Evolutionary conservation across 1,140 invertebrate species (phyloP), one percentile per base, ranked within the genome.

Genomic region (Danaus plexippus): DNA sequence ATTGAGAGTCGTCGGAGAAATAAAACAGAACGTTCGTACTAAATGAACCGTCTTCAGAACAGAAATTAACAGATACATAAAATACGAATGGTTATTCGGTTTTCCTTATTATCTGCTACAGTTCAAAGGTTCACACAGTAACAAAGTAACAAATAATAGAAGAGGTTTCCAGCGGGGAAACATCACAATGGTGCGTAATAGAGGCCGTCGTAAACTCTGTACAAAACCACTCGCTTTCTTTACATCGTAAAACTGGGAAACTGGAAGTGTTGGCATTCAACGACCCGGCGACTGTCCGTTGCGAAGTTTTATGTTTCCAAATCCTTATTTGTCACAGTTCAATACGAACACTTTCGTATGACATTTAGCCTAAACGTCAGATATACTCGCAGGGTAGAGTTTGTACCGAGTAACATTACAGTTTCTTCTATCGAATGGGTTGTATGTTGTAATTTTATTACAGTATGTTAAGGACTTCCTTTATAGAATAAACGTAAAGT

Each of bases 211-310:
- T 57, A 57, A 57, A 57, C n/a, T 40, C 48, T 41, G 18, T 15
- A 51, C 48, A 57, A 57, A 51, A 57, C 55, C 42, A 46, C 52
- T 57, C 49, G 52, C 55, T 57, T 57, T 57, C 55, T 43, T 48
- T 13, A 11, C 6, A 10, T 57, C 48, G 40, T 57, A 57, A 57
- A 57, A 49, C 13, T n/a, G 49, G 15, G 18, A 18, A 53, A 32
- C 52, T 32, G 9, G 15, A 45, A 43, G 44, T 32, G 43, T 43
- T 53, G 51, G 42, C 18, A 46, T 53, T 53, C 52, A 53, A 53
- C 40, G 52, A 53, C 43, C 52, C n/a, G 9, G 7, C 4, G 49
- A n/a, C 50, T 47, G 43, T 32, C 22, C 22, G 5, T 32, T 32
- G 22, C 22, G 22, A 32, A 32, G 22, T 32, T 32, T 32, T 32